Evolutionary conservation across 1,140 invertebrate genomes (phyloP), one percentile per base, ranked within the genome.

Genomic region (Brachionus rotundiformis): DNA sequence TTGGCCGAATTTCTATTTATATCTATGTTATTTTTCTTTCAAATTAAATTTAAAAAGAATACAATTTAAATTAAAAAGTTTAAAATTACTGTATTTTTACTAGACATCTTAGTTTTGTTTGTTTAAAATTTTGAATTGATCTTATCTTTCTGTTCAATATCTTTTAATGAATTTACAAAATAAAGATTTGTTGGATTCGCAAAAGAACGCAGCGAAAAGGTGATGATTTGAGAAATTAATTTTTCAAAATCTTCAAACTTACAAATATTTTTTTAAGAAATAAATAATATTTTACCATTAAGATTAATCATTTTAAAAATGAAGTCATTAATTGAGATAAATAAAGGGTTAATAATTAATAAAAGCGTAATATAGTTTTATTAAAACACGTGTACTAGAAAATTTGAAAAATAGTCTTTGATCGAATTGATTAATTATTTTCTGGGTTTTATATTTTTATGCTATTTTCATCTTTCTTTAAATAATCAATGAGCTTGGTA

Each of bases 1-100:
- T 79, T 79, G 25, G 76, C 29, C 8, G 76, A 79, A 59, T 29
- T 79, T 27, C 47, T 10, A 19, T 79, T 79, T 19, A 13, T 23
- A 44, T 41, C 41, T 8, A 73, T 73, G 13, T 44, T 73, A 5
- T 44, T 73, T 73, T 41, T 73, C 68, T 73, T 31, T 19, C 11
- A 44, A 25, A 23, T 8, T 23, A 71, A n/a, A 23, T 19, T 36
- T 39, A 16, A 36, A 16, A 2, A n/a, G n/a, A n/a, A n/a, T n/a
- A n/a, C n/a, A n/a, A n/a, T 19, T 1, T 16, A 2, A 36, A 36
- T 4, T n/a, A 44, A 27, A 73, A 73, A 73, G 23, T 13, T 1
- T 25, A 47, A 31, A 25, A 19, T 44, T 73, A 44, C 68, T 47
- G 68, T 73, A 47, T 73, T 73, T 33, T 65, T 65, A 65, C 11